Base-by-base conservation (phyloP, 2,888 invertebrate species). In the Siphonodentalium dalli region DNA sequence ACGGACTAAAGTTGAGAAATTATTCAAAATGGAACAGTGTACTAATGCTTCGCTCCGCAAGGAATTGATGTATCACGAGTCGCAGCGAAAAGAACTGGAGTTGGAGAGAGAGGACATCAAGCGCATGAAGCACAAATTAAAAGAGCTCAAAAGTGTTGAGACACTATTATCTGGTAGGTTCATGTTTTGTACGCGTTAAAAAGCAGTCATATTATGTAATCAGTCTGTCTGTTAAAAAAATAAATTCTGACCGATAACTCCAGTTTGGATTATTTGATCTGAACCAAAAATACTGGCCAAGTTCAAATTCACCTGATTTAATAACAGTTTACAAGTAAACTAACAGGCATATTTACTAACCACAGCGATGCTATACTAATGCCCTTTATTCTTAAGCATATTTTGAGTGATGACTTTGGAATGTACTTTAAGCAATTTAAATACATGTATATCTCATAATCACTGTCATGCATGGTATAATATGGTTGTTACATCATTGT, bases 161-260 rank as follows among this genome's bases (percentile, higher is more conserved):
- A 51, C 44, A n/a, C 39, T 77, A 4, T 40, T 76, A n/a, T 64
- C 67, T 58, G 74, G 74, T 75, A 54, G 39, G 42, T 31, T 15
- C n/a, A 27, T 5, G 18, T 23, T 38, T 45, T 40, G 21, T 11
- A 13, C 15, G 20, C 20, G 4, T 3, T 5, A 21, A 13, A 9
- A 4, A 13, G 11, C 24, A 40, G 24, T 9, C 1, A n/a, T n/a
- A 26, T 37, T n/a, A n/a, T 13, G 5, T 13, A 11, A 29, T 15
- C 23, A 18, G 15, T 37, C 7, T 29, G 1, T 26, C 9, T 28
- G 1, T 9, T 11, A 27, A 11, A n/a, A 23, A 27, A 27, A 9
- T 18, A 8, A 8, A 24, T 9, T 9, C 8, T 6, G 15, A 15
- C 6, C 18, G n/a, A 15, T 11, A 15, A n/a, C n/a, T n/a, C n/a